phyloP scores from a whole-genome alignment of 2,797 vertebrate genomes.

The Sebastes aleutianus region DNA sequence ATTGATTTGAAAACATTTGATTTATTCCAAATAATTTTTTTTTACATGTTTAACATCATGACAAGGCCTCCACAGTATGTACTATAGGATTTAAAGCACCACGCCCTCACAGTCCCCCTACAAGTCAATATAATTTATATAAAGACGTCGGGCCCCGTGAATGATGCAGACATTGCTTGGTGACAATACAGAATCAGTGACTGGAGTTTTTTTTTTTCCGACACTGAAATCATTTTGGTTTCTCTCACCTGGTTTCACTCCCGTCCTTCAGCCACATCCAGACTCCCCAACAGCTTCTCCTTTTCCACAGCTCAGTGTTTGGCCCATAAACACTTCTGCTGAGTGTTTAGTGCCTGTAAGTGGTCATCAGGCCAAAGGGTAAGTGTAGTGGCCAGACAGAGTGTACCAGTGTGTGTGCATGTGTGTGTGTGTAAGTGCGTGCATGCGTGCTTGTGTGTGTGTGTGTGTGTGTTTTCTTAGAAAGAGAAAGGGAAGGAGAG shows the following conservation, averaged over 20 bases:
- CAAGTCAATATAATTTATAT: no score
- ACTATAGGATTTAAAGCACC: no score
- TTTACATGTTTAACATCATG: background rate
- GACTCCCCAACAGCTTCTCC: background rate
- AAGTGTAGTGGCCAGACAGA: background rate
- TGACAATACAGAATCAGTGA: no score
- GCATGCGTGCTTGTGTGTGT: background rate
- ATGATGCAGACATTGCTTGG: no score
- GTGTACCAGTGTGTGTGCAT: background rate
- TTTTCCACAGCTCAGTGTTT: background rate
- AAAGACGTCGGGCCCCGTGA: no score
- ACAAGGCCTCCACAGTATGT: no score
- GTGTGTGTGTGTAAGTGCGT: background rate
- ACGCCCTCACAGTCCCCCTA: no score
- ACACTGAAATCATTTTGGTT: background rate
- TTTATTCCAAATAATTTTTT: background rate
- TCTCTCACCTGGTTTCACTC: background rate
- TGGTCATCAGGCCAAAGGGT: constrained; percentile 13
- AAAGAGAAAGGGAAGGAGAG: background rate
- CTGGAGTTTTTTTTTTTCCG: no score
- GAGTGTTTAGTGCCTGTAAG: constrained; percentile 16
- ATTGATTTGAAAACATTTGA: background rate
- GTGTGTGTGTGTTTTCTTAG: background rate
- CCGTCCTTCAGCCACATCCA: background rate
- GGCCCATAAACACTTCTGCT: background rate